These are phyloP conservation scores for Nymphalis polychloros DNA, from an alignment of 2,888 invertebrate species.

Conservation along the genomic window DNA sequence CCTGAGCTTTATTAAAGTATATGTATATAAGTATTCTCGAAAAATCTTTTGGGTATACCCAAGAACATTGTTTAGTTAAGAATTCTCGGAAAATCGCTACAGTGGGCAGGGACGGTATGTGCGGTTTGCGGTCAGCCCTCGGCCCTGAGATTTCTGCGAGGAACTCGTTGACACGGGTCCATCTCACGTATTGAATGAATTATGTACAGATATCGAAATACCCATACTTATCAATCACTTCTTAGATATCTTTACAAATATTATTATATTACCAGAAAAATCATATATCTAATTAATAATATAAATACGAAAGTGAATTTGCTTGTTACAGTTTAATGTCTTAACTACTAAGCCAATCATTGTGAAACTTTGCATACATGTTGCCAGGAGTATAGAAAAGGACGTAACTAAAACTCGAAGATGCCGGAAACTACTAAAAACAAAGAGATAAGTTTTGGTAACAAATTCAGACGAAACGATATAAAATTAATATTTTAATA, in stretches of 20 bases:
- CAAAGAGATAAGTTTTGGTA: no score
- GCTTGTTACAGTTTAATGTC: no score
- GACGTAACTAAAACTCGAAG: no score
- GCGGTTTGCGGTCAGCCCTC: constrained; percentile 57
- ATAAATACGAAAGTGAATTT: no score
- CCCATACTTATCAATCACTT: not conserved
- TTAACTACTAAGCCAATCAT: no score
- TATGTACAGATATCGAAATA: constrained; percentile 9
- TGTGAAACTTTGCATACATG: no score
- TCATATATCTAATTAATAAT: no score
- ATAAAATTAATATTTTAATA: no score
- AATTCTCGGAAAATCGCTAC: constrained; percentile 66
- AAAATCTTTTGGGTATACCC: not conserved
- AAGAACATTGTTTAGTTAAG: constrained; percentile 42
- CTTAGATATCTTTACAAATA: not conserved
- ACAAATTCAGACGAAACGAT: no score
- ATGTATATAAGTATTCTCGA: not conserved
- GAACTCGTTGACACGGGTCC: constrained; percentile 28
- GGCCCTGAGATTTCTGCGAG: constrained; percentile 61
- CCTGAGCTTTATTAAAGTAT: not conserved
- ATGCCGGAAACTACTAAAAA: no score
- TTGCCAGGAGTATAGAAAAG: no score
- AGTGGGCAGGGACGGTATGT: constrained; percentile 61
- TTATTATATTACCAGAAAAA: no score
- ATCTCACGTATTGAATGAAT: constrained; percentile 22